These are phyloP conservation scores for Drosophila falleni DNA, from an alignment of 2,888 invertebrate genomes.

Conservation along the genomic window DNA sequence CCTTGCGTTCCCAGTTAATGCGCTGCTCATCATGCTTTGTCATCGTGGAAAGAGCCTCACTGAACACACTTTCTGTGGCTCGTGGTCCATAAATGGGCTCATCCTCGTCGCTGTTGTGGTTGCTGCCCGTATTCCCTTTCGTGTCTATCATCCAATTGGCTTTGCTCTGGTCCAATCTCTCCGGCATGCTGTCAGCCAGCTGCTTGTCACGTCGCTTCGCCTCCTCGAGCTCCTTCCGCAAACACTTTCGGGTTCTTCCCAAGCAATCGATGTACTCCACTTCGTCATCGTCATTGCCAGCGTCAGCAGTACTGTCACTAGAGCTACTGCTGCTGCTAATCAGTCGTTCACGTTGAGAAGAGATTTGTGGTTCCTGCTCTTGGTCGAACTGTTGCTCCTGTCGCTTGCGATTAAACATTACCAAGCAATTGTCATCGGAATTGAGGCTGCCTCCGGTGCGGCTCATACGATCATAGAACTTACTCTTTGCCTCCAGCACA, in stretches of 20 bases:
- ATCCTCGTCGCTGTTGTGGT: conserved; percentile 63
- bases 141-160: conserved; percentile 85
- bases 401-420: conserved; percentile 84
- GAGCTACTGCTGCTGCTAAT: conserved; percentile 65
- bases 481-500: conserved; percentile 85
- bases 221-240: conserved; percentile 90
- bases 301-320: conserved; percentile 74
- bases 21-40: conserved; percentile 90
- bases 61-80: conserved; percentile 81
- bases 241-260: conserved; percentile 94
- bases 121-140: conserved; percentile 47
- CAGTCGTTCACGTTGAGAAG: conserved; percentile 6
- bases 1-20: conserved; percentile 95
- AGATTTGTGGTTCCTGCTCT: not conserved
- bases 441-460: conserved; percentile 84
- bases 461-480: conserved; percentile 85
- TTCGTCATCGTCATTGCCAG: conserved; percentile 88
- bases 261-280: conserved; percentile 95
- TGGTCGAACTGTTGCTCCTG: conserved; percentile 70
- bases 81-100: conserved; percentile 81
- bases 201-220: conserved; percentile 89
- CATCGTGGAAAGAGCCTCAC: conserved; percentile 86
- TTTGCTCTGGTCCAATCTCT: conserved; percentile 83
- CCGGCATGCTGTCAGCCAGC: conserved; percentile 83
- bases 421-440: conserved; percentile 84